A percentile compares a stretch with the other conserved stretches of the same genome.
These are phyloP conservation scores for Serilophus lunatus DNA, from an alignment of 2,113 vertebrate genomes.

Conservation along the genomic window DNA sequence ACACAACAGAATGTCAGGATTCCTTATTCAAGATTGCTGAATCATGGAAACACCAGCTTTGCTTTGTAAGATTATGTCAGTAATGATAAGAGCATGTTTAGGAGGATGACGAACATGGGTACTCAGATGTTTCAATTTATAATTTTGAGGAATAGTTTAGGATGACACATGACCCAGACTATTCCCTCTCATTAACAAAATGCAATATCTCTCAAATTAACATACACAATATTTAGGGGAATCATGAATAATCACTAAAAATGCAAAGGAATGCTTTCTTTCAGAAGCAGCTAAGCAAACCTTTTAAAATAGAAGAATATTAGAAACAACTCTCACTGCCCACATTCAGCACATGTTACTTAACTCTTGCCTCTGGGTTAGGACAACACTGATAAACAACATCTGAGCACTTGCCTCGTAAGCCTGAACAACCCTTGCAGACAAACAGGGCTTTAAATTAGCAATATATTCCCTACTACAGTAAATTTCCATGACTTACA, in stretches of 20 bases:
- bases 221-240: not conserved
- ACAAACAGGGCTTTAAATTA: not conserved
- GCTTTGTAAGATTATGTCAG: not conserved
- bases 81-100: not conserved
- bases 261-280: not conserved
- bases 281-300: not conserved
- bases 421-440: not conserved
- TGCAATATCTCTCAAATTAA: not conserved
- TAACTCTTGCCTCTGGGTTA: slow-evolving; percentile 31
- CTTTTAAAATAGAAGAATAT: not conserved
- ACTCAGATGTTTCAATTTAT: not conserved
- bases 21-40: not conserved
- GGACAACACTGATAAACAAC: slow-evolving; percentile 3
- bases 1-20: not conserved
- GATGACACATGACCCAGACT: not conserved
- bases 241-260: not conserved
- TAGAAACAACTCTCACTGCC: not conserved
- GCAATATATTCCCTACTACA: not conserved
- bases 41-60: not conserved
- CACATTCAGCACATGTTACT: not conserved
- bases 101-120: not conserved
- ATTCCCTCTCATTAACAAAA: not conserved
- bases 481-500: not conserved
- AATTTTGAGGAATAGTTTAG: too few relatives aligned
- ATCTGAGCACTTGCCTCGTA: not conserved